Base-by-base conservation (phyloP, 2,113 vertebrate genomes). In the Saccopteryx leptura region DNA sequence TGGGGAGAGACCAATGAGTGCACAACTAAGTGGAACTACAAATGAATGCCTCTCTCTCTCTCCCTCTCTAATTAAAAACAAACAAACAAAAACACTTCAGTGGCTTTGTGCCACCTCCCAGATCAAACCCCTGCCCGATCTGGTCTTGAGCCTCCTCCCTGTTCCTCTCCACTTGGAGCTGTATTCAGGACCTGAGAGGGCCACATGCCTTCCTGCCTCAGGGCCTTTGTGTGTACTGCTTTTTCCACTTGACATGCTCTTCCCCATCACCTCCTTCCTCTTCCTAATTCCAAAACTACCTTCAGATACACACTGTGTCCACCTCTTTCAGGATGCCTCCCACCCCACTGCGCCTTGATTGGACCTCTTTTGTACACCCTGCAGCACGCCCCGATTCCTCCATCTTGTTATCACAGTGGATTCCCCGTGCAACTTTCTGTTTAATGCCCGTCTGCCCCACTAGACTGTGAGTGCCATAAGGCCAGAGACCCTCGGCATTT, bases 371-470 rank as follows among this genome's bases (percentile, higher is more conserved):
- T 39, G 2, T 8, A 33, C 50, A 13, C 24, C 31, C 76, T 18
- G 46, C 4, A 2, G 10, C 48, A 50, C 10, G 12, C 8, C 39
- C 13, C 10, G 50, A 58, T 39, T 33, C 26, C 33, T 39, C 63
- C 10, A 0, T 3, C 39, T 66, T 4, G 5, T 31, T 2, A 0
- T 15, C 61, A 26, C 23, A 7, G 68, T 8, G 1, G 24, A 15
- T n/a, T 39, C n/a, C 60, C 93, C 2, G 0, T 1, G 12, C 10
- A 2, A 6, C 66, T 66, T 58, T 58, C 46, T 24, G 2, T 28
- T 61, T 54, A 5, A 50, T 11, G 69, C 69, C 88, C 82, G 31
- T 28, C 65, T 61, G 7, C 61, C 33, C n/a, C 74, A 52, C 31
- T 18, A 66, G 15, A 24, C 79, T 1, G 15, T 4, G 26, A 72